Conservation (phyloP, 2,113 vertebrate genomes). For the Sus scrofa region DNA sequence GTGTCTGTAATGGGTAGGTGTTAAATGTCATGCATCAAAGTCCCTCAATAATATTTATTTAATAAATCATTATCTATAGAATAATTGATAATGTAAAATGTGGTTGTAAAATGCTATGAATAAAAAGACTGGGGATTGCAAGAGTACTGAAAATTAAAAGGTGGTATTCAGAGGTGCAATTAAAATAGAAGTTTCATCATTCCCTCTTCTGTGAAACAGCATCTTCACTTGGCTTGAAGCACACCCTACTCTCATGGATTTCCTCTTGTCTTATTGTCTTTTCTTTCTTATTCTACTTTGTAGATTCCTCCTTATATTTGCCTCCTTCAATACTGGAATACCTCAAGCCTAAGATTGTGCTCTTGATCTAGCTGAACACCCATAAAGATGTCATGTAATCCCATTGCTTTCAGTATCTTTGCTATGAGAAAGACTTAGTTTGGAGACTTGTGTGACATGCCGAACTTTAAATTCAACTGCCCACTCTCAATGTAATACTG, state of each 20-base stretch:
- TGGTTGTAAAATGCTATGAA: neutral
- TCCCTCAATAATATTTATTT: neutral
- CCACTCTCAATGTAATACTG: neutral
- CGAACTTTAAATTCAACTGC: neutral
- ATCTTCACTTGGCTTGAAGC: neutral
- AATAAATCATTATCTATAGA: neutral
- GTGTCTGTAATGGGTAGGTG: neutral
- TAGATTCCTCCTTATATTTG: neutral
- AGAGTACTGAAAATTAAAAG: conserved; percentile 19
- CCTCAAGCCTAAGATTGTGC: neutral
- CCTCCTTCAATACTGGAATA: neutral
- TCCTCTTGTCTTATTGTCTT: neutral
- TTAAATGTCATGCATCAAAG: neutral
- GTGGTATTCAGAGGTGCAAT: neutral
- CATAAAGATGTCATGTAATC: neutral
- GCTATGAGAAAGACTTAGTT: neutral
- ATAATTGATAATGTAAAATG: neutral
- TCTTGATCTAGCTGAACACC: neutral
- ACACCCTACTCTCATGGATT: neutral
- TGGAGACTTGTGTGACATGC: neutral
- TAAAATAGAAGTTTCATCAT: neutral
- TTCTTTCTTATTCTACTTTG: neutral
- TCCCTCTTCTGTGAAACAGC: neutral
- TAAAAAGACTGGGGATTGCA: neutral
- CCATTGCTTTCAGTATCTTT: neutral